Conservation (phyloP, 2,113 vertebrate species). For the Parus major region DNA sequence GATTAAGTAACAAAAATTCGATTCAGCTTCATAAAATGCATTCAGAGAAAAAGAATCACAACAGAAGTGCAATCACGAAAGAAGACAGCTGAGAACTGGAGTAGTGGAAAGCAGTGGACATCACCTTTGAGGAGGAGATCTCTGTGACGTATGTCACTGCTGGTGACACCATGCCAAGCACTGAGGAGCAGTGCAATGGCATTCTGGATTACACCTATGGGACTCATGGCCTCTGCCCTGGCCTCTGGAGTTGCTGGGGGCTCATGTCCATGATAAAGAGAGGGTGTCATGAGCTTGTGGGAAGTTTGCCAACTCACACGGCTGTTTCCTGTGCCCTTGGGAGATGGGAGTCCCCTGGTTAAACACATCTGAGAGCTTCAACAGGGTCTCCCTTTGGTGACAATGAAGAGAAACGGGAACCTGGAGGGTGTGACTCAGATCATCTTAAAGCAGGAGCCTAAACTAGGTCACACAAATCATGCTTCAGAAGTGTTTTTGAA, state of each 20-base stretch:
- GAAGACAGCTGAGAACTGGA: background rate
- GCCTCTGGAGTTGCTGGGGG: background rate
- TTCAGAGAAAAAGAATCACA: background rate
- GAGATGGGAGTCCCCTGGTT: background rate
- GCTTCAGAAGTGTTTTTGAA: slow-evolving; percentile 19
- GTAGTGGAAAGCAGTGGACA: background rate
- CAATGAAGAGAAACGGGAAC: background rate
- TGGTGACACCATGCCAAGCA: background rate
- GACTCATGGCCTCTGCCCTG: background rate
- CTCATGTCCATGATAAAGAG: background rate
- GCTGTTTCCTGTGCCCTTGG: background rate
- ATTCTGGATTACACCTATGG: background rate
- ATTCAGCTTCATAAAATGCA: slow-evolving; percentile 7
- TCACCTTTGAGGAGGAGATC: background rate
- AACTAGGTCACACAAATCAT: slow-evolving; percentile 54
- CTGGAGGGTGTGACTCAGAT: background rate
- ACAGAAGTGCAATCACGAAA: background rate
- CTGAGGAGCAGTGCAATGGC: background rate
- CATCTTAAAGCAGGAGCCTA: slow-evolving; percentile 28
- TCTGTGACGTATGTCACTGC: background rate
- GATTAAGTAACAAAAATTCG: background rate
- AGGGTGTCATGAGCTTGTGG: background rate
- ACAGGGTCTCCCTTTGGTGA: background rate
- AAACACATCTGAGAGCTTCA: background rate
- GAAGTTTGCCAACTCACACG: background rate